Conservation (phyloP, 2,113 vertebrate species). For the Chaenocephalus aceratus region DNA sequence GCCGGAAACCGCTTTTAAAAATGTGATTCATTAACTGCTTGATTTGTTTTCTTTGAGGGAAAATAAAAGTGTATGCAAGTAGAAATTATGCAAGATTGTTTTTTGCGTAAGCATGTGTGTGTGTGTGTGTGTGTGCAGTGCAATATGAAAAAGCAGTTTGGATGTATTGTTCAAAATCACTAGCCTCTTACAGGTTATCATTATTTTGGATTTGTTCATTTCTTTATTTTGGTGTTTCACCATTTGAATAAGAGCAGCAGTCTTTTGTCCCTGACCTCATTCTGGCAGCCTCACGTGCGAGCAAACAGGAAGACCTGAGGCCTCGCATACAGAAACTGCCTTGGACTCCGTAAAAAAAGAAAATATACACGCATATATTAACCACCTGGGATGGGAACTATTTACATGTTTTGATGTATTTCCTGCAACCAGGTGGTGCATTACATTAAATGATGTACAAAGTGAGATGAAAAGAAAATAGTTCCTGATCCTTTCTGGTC, state of each 20-base stretch:
- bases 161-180: conserved; percentile 74
- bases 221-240: conserved; percentile 80
- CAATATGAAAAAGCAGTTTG: conserved; percentile 73
- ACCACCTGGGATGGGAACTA: conserved; percentile 5
- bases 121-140: conserved; percentile 24
- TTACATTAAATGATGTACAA: not conserved
- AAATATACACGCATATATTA: not conserved
- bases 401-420: conserved; percentile 28
- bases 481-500: too few relatives aligned
- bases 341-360: not conserved
- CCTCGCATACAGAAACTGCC: conserved; percentile 29
- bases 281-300: conserved; percentile 78
- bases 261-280: conserved; percentile 87
- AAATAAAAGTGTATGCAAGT: conserved; percentile 54
- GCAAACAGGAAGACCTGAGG: conserved; percentile 46
- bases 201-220: conserved; percentile 54
- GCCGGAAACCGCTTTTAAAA: conserved; percentile 66
- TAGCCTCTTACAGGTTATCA: conserved; percentile 70
- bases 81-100: conserved; percentile 57
- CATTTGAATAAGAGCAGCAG: conserved; percentile 68
- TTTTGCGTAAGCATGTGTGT: conserved; percentile 39
- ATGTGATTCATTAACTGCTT: conserved; percentile 58
- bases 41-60: conserved; percentile 53
- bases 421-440: conserved; percentile 2
- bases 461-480: not conserved